phyloP scores from a whole-genome alignment of 2,797 vertebrate species.

The Aselliscus stoliczkanus region DNA sequence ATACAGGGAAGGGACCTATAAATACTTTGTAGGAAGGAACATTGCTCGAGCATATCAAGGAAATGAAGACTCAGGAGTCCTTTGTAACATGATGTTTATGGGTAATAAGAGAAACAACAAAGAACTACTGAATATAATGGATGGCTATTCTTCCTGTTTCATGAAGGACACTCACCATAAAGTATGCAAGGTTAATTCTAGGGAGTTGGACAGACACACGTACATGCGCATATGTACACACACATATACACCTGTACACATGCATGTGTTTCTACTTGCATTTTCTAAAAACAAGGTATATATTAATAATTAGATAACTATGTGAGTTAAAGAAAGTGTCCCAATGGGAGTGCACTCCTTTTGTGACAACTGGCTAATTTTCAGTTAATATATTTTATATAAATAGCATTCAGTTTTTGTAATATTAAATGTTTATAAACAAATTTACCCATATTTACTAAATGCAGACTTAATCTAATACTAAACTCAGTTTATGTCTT shows the following conservation, averaged over 20 bases:
- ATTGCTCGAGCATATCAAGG: background rate
- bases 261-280: background rate
- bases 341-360: background rate
- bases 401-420: background rate
- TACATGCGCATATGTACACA: background rate
- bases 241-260: rapidly evolving
- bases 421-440: background rate
- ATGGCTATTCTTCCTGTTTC: background rate
- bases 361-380: background rate
- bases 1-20: background rate
- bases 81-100: background rate
- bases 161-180: background rate
- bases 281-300: background rate
- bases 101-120: background rate
- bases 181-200: background rate
- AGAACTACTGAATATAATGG: background rate
- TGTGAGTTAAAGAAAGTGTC: background rate
- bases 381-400: background rate
- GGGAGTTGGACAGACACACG: background rate
- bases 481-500: background rate
- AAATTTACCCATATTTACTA: background rate
- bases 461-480: background rate
- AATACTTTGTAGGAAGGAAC: background rate
- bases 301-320: background rate
- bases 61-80: background rate